Percentiles rank a stretch among this genome's conserved stretches.
phyloP scores from a whole-genome alignment of 1,140 invertebrate genomes.

The Drosophila bocki region DNA sequence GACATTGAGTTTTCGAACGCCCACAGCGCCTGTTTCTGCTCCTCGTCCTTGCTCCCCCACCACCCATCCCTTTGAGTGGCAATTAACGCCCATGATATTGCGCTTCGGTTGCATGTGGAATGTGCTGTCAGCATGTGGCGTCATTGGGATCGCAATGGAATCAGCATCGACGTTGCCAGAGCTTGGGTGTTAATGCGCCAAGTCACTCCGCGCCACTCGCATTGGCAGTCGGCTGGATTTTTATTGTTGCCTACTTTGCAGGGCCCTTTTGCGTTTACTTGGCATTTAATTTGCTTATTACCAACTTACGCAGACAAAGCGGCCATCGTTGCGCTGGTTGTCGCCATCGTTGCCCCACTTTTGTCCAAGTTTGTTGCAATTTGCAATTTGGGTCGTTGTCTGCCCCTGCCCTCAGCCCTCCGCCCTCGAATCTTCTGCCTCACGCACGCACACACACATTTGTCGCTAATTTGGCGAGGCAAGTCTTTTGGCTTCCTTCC shows the following conservation, averaged over 20 bases:
- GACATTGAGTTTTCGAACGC: slow-evolving; percentile 17
- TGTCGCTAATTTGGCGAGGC: slow-evolving; percentile 73
- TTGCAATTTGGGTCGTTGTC: slow-evolving; percentile 75
- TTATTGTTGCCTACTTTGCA: slow-evolving; percentile 66
- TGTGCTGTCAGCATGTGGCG: slow-evolving; percentile 44
- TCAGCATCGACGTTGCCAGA: not conserved
- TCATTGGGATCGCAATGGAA: slow-evolving; percentile 11
- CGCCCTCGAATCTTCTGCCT: slow-evolving; percentile 12
- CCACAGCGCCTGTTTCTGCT: slow-evolving; percentile 2
- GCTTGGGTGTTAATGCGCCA: slow-evolving; percentile 64
- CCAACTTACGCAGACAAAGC: slow-evolving; percentile 72
- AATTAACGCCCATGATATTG: slow-evolving; percentile 79
- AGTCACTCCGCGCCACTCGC: slow-evolving; percentile 51
- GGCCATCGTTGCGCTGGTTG: slow-evolving; percentile 40
- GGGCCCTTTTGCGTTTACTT: slow-evolving; percentile 27
- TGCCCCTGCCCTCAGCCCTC: not conserved
- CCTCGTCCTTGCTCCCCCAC: not conserved
- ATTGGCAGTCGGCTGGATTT: slow-evolving; percentile 62
- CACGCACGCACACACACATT: slow-evolving; percentile 51
- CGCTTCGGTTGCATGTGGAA: slow-evolving; percentile 65
- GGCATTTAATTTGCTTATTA: slow-evolving; percentile 76
- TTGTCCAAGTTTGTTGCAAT: slow-evolving; percentile 70
- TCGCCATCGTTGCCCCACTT: slow-evolving; percentile 66
- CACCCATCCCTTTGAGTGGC: slow-evolving; percentile 56
- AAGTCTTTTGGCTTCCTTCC: slow-evolving; percentile 45